Percentiles rank a stretch among this genome's conserved stretches.
These are phyloP conservation scores for Camelus bactrianus DNA, from an alignment of 2,113 vertebrate genomes.

Conservation along the genomic window DNA sequence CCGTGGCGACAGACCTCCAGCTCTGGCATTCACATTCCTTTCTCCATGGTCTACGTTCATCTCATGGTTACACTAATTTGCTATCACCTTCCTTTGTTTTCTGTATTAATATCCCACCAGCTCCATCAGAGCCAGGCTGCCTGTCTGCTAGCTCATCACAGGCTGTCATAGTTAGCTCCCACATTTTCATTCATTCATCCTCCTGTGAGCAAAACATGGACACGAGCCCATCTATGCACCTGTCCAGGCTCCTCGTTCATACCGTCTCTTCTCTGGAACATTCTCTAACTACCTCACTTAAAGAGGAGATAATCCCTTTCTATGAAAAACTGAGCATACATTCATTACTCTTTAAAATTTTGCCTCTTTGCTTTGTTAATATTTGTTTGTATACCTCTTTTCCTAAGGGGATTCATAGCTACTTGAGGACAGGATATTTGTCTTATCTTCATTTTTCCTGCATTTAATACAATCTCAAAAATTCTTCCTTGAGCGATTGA, in stretches of 20 bases:
- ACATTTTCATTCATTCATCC: not conserved
- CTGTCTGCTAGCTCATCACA: not conserved
- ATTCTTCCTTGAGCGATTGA: conserved; percentile 47
- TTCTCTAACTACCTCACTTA: not conserved
- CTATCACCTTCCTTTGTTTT: not conserved
- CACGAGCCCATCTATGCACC: not conserved
- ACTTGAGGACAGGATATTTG: not conserved
- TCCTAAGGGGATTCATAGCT: not conserved
- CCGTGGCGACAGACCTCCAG: accelerated
- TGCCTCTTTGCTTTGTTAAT: not conserved
- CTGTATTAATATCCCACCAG: not conserved
- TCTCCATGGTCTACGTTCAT: not conserved
- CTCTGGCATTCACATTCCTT: not conserved
- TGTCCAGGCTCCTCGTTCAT: not conserved
- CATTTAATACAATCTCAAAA: not conserved
- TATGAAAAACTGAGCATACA: not conserved
- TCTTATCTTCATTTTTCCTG: conserved; percentile 41
- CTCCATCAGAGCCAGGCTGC: not conserved
- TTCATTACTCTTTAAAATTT: not conserved
- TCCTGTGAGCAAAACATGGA: not conserved
- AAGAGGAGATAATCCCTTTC: not conserved
- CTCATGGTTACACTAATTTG: not conserved
- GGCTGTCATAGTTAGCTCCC: not conserved
- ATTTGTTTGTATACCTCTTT: not conserved
- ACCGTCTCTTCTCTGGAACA: not conserved